These are phyloP conservation scores for Magallana gigas DNA, from an alignment of 1,140 invertebrate genomes.

Conservation along the genomic window DNA sequence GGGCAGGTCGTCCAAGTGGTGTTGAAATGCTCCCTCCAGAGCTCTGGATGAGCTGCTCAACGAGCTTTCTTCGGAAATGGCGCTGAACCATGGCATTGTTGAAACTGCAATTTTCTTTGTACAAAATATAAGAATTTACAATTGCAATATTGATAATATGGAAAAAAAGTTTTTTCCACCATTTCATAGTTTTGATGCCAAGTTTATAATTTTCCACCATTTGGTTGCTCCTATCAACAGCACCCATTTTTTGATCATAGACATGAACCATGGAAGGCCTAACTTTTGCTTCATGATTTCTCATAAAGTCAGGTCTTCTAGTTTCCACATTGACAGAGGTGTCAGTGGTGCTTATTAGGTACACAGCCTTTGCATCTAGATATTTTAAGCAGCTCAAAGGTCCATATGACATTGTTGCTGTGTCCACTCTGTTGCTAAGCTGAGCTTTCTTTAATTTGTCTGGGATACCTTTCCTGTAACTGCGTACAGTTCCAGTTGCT, in stretches of 20 bases:
- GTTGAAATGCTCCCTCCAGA: too few species aligned
- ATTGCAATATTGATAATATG: constrained; percentile 11
- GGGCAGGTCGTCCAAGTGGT: too few species aligned
- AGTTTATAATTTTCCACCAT: constrained; percentile 37
- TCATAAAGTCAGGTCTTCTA: background rate
- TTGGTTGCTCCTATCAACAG: constrained; percentile 38
- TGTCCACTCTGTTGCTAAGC: constrained; percentile 2
- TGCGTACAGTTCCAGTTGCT: constrained; percentile 37
- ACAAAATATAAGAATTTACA: constrained; percentile 47
- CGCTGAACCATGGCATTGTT: background rate
- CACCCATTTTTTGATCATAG: constrained; percentile 25
- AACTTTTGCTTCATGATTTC: background rate
- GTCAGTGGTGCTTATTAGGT: background rate
- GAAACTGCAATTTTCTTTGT: background rate
- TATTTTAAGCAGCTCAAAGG: constrained; percentile 8
- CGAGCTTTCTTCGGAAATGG: background rate
- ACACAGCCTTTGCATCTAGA: background rate
- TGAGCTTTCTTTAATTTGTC: background rate
- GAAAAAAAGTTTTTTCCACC: constrained; percentile 52
- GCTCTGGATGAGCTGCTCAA: too few species aligned
- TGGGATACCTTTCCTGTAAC: constrained; percentile 33
- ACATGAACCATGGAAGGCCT: background rate
- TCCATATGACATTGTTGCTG: background rate
- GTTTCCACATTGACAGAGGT: background rate
- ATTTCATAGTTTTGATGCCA: constrained; percentile 40